Base-by-base conservation (phyloP, 2,888 invertebrate genomes). In the Exephanes ischioxanthus region DNA sequence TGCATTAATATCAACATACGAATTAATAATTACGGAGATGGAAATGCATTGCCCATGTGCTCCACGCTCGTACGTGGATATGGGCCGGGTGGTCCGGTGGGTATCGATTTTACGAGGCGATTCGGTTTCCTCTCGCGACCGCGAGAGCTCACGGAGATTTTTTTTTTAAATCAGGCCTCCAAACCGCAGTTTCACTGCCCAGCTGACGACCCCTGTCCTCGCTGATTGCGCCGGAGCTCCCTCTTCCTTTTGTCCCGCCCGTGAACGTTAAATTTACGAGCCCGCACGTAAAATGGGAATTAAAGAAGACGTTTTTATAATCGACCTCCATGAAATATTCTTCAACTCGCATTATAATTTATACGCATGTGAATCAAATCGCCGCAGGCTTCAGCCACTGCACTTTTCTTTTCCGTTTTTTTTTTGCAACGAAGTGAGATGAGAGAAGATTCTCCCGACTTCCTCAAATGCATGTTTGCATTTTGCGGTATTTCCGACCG, bases 51-150 rank as follows among this genome's bases (percentile, higher is more conserved):
- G 58, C 22, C 68, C 45, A 30, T 30, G n/a, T 63, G 45, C 22
- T 19, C 55, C 45, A 70, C 55, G 16, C 33, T 9, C 26, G 45
- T 63, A 79, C 19, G 33, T 45, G 67, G 30, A 33, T 61, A 33
- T 16, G 63, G 55, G 51, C 71, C 72, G 79, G 85, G 85, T 85
- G 85, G 85, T 85, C 82, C 79, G 58, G 71, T 71, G 82, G 76
- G 79, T 75, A 85, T 79, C 85, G 85, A 85, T 85, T 85, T 85
- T 82, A 85, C 82, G 82, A 85, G 67, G 61, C 79, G 66, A 85
- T 82, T 82, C 71, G 71, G 61, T 82, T 84, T 67, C 68, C 82
- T 58, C 67, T 26, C 58, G 79, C 26, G 79, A 80, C 79, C 71
- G 66, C 75, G 81, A 75, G 33, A 45, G 37, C 75, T 45, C 73